Percentiles rank a stretch among this genome's conserved stretches.
phyloP scores from a whole-genome alignment of 1,140 invertebrate genomes.

The Pentalonia nigronervosa region DNA sequence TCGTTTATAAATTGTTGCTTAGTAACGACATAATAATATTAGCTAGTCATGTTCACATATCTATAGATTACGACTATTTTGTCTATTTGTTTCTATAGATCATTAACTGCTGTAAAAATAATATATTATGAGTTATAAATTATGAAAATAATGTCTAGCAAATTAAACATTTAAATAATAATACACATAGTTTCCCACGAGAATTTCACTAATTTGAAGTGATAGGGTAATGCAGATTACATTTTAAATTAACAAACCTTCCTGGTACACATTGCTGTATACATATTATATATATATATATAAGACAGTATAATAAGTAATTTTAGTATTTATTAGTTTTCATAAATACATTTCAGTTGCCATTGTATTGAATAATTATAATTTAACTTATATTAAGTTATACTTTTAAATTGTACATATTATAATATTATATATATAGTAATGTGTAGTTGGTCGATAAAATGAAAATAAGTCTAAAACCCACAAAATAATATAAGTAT shows the following conservation, averaged over 20 bases:
- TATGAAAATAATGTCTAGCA: neutral
- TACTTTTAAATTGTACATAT: too few relatives aligned
- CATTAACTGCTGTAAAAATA: too few relatives aligned
- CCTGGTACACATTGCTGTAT: neutral
- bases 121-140: too few relatives aligned
- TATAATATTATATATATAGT: neutral
- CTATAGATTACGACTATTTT: too few relatives aligned
- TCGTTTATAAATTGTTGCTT: too few relatives aligned
- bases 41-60: too few relatives aligned
- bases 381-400: neutral
- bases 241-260: neutral
- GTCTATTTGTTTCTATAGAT: too few relatives aligned
- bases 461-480: neutral
- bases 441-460: neutral
- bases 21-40: too few relatives aligned
- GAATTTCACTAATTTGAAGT: neutral
- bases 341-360: neutral
- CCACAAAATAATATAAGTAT: neutral
- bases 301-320: neutral
- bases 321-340: constrained; percentile 19
- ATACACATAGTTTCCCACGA: neutral
- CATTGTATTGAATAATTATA: constrained; percentile 3
- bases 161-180: constrained; percentile 4
- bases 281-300: neutral
- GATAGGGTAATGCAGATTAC: neutral